A percentile compares a stretch with the other conserved stretches of the same genome.
Evolutionary conservation across 2,888 invertebrate species (phyloP).

Genomic region (Dinocampus coccinellae): DNA sequence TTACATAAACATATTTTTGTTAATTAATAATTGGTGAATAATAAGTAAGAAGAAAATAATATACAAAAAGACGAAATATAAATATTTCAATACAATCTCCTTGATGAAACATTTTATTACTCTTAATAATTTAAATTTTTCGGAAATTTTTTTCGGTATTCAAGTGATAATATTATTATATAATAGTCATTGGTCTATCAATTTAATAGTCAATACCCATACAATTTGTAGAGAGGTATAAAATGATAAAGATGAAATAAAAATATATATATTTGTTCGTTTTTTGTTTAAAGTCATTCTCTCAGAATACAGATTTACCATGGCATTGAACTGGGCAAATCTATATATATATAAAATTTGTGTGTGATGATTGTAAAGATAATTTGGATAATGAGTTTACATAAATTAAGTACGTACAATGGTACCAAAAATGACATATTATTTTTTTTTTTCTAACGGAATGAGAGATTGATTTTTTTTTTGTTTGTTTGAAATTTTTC

Average conservation of each 20-base stretch:
- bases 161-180: slow-evolving; percentile 52
- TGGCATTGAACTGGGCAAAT: too few species aligned
- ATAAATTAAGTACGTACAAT: slow-evolving; percentile 23
- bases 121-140: not conserved
- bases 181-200: slow-evolving; percentile 67
- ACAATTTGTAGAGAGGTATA: slow-evolving; percentile 1
- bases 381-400: not conserved
- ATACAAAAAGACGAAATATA: slow-evolving; percentile 40
- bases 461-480: not conserved
- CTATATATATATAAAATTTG: not conserved
- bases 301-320: not conserved
- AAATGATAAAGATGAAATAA: not conserved
- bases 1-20: slow-evolving; percentile 53
- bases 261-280: not conserved
- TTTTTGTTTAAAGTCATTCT: not conserved
- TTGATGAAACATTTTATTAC: slow-evolving; percentile 10
- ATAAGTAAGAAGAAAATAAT: too few species aligned
- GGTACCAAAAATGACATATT: not conserved
- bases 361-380: too few species aligned
- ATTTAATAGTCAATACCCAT: slow-evolving; percentile 51
- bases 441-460: not conserved
- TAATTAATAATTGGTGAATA: slow-evolving; percentile 59
- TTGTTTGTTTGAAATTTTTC: not conserved
- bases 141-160: slow-evolving; percentile 17
- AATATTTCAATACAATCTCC: not conserved